Evolutionary conservation across 2,113 vertebrate species (phyloP).

Genomic region (Chaetops frenatus): DNA sequence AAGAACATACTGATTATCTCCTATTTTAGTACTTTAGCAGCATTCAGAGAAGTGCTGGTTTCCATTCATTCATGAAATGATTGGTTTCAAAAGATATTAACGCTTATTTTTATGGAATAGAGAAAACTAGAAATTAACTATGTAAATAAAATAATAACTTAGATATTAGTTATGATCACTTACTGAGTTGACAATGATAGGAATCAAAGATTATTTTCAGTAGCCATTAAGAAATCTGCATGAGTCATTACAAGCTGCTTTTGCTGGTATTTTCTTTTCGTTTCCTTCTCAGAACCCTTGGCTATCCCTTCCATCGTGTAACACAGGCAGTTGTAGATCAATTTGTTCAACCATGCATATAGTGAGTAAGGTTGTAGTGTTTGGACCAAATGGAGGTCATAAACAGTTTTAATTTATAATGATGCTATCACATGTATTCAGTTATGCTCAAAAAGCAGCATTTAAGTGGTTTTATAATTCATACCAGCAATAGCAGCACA

Average conservation of each 20-base stretch:
- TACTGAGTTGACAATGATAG: background rate
- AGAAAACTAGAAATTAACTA: background rate
- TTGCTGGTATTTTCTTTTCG: background rate
- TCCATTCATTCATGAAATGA: background rate
- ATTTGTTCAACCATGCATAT: background rate
- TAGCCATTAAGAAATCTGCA: background rate
- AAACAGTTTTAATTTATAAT: conserved; percentile 28
- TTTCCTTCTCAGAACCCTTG: background rate
- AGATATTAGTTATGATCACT: background rate
- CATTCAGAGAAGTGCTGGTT: background rate
- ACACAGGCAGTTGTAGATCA: background rate
- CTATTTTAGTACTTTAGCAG: background rate
- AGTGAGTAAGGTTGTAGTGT: background rate
- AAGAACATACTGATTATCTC: background rate
- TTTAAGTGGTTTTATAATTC: conserved; percentile 13
- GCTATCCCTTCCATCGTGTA: background rate
- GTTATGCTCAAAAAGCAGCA: background rate
- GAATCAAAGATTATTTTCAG: conserved; percentile 12
- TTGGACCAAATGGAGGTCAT: conserved; percentile 1
- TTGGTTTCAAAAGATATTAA: background rate
- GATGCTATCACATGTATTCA: background rate
- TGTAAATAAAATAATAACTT: conserved; percentile 3
- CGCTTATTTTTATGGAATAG: background rate
- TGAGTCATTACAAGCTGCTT: background rate
- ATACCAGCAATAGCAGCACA: background rate